Percentiles rank a stretch among this genome's conserved stretches.
Evolutionary conservation across 2,797 vertebrate species (phyloP).

Genomic region (Menidia menidia): DNA sequence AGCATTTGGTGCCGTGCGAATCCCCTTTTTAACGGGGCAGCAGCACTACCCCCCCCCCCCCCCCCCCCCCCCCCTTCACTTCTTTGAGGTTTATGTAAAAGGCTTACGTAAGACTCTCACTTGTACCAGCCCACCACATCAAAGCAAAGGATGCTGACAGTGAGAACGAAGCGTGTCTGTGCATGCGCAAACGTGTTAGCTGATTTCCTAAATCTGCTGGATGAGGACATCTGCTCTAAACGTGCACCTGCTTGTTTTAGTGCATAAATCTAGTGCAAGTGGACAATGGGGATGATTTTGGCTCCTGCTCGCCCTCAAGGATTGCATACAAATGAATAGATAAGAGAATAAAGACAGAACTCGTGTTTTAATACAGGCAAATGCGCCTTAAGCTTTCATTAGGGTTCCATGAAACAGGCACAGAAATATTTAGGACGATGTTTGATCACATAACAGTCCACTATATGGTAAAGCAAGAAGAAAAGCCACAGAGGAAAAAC

Average conservation of each 20-base stretch:
- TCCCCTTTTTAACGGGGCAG: conserved; percentile 79
- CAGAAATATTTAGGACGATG: background rate
- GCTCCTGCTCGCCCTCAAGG: conserved; percentile 31
- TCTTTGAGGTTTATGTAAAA: conserved; percentile 79
- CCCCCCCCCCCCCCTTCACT: conserved; percentile 32
- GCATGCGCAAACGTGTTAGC: conserved; percentile 28
- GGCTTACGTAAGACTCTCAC: conserved; percentile 81
- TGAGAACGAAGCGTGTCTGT: conserved; percentile 36
- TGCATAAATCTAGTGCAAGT: conserved; percentile 26
- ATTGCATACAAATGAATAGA: conserved; percentile 19
- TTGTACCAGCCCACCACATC: conserved; percentile 66
- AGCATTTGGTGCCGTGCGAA: conserved; percentile 84
- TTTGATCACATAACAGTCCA: background rate
- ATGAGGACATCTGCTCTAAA: conserved; percentile 36
- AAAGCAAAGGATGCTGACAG: conserved; percentile 67
- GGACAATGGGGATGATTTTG: conserved; percentile 16
- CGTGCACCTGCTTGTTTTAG: conserved; percentile 31
- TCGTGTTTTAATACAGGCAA: background rate
- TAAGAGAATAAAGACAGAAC: background rate
- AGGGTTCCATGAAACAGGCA: background rate
- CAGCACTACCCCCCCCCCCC: conserved; percentile 11
- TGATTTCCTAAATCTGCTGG: conserved; percentile 63
- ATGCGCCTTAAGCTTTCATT: background rate
- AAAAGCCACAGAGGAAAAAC: background rate
- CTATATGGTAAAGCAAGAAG: background rate